Base-by-base conservation (phyloP, 2,888 invertebrate genomes). In the Caenorhabditis panamensis region DNA sequence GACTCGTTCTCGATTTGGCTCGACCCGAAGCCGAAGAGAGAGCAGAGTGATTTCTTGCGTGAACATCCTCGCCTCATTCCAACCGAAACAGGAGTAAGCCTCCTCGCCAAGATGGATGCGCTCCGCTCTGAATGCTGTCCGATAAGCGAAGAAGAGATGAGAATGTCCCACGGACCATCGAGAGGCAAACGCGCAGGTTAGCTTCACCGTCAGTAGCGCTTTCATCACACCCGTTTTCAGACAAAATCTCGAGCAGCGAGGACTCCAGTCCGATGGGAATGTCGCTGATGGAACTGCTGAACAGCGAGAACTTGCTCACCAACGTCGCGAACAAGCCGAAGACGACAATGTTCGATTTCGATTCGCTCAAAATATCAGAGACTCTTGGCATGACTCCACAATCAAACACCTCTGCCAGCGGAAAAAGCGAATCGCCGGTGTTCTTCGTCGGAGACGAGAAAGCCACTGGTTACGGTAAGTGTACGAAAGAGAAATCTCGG, bases 1-100 rank as follows among this genome's bases (percentile, higher is more conserved):
- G 62, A 76, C 11, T 31, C 49, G 4, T 81, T 81, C 22, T 71
- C 76, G n/a, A 81, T 81, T n/a, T 81, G 81, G 81, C 67, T 81
- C 16, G 71, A 76, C 22, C 28, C 58, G 36, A 73, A 73, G 24
- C 67, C 79, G n/a, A 68, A 61, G 31, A 77, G 51, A 16, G 63
- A 44, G 3, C 16, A 58, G 1, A 24, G 24, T 2, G 20, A 36
- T 5, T 28, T 11, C 26, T 0, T 41, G 3, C 53, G 22, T 3
- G 16, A 26, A 9, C n/a, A 49, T 6, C 13, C 41, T 28, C 24
- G 18, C 20, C 24, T 18, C 28, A 28, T 41, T 1, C 16, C 54
- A 4, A 44, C 73, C 3, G 56, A 51, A n/a, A 58, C 62, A 4
- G 28, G 22, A 11, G 28, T 26, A 0, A 79, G 79, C 51, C 36